phyloP scores from a whole-genome alignment of 1,140 invertebrate species.

The Pristionchus pacificus region DNA sequence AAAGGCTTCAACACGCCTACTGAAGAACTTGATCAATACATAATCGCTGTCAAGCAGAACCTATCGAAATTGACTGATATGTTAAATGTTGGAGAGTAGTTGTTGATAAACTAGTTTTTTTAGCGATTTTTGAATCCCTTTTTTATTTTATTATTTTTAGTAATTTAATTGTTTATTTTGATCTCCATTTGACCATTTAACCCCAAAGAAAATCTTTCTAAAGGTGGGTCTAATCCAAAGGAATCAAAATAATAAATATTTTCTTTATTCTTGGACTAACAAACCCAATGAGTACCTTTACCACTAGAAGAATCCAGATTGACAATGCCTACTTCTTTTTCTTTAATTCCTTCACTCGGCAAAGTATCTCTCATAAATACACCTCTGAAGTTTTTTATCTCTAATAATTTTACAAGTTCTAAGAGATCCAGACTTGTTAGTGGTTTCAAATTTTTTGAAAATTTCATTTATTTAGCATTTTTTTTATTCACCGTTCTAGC shows the following conservation, averaged over 20 bases:
- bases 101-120: not conserved
- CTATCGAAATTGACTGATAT: not conserved
- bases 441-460: constrained; percentile 26
- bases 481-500: too few relatives aligned
- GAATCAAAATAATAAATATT: too few relatives aligned
- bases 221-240: too few relatives aligned
- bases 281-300: too few relatives aligned
- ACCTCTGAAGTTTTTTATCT: constrained; percentile 26
- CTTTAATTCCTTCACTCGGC: constrained; percentile 26
- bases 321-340: constrained; percentile 31
- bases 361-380: constrained; percentile 34
- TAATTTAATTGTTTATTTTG: too few relatives aligned
- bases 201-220: too few relatives aligned
- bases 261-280: too few relatives aligned
- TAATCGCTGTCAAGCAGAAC: constrained; percentile 5
- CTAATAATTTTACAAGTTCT: constrained; percentile 19
- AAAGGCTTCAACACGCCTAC: too few relatives aligned
- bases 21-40: constrained; percentile 12
- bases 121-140: too few relatives aligned
- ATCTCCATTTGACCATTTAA: too few relatives aligned
- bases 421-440: constrained; percentile 27
- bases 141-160: too few relatives aligned
- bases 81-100: constrained; percentile 7
- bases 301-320: constrained; percentile 31
- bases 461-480: constrained; percentile 21